A percentile compares a stretch with the other conserved stretches of the same genome.
Conservation (phyloP, 2,797 vertebrate genomes). For the Enteromius fasciolatus region DNA sequence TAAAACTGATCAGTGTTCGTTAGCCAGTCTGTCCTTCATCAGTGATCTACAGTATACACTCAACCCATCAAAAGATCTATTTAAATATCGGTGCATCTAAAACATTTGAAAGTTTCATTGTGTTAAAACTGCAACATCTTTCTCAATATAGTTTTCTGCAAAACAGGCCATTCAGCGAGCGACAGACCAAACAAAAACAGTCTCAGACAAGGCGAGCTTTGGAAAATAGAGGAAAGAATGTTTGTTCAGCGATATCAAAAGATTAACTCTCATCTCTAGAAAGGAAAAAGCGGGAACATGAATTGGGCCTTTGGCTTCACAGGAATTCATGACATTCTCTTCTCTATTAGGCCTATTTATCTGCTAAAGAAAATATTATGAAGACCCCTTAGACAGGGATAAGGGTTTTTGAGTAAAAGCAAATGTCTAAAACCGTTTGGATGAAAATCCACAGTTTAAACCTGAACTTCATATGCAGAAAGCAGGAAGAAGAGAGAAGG, state of each 20-base stretch:
- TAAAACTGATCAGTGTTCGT: slow-evolving; percentile 23
- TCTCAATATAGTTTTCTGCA: slow-evolving; percentile 42
- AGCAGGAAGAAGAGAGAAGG: not conserved
- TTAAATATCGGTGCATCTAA: slow-evolving; percentile 18
- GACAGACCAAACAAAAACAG: slow-evolving; percentile 65
- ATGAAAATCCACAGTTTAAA: slow-evolving; percentile 5
- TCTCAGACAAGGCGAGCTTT: slow-evolving; percentile 55
- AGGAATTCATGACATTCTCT: slow-evolving; percentile 60
- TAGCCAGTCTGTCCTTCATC: slow-evolving; percentile 21
- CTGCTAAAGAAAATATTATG: slow-evolving; percentile 60
- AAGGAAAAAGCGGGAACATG: slow-evolving; percentile 52
- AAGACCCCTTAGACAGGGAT: slow-evolving; percentile 54
- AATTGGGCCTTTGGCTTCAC: slow-evolving; percentile 56
- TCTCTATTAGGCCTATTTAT: slow-evolving; percentile 61
- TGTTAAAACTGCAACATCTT: slow-evolving; percentile 49
- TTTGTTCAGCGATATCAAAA: slow-evolving; percentile 61
- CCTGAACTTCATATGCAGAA: not conserved
- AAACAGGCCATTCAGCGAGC: slow-evolving; percentile 51
- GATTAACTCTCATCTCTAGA: slow-evolving; percentile 59
- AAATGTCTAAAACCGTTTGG: slow-evolving; percentile 33
- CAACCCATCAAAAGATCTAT: slow-evolving; percentile 17
- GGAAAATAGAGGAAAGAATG: slow-evolving; percentile 56
- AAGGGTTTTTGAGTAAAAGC: slow-evolving; percentile 41
- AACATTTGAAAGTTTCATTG: not conserved
- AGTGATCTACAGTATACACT: slow-evolving; percentile 27